phyloP scores from a whole-genome alignment of 2,888 invertebrate species.

The Hydrotaea cyrtoneurina region DNA sequence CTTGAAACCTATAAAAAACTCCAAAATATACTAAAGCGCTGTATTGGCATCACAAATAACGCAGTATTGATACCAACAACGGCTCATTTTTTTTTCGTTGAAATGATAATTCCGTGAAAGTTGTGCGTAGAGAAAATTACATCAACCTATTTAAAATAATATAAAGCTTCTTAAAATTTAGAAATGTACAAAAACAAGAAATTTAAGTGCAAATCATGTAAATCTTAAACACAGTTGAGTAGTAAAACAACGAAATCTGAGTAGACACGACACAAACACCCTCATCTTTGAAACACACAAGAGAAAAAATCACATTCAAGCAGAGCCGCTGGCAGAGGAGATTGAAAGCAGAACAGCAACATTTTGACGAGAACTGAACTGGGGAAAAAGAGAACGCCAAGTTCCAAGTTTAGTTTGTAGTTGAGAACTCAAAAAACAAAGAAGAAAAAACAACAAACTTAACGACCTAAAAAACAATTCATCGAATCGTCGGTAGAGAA shows the following conservation, averaged over 20 bases:
- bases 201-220: no score
- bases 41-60: no score
- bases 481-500: conserved; percentile 10
- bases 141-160: no score
- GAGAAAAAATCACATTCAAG: not conserved
- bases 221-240: not conserved
- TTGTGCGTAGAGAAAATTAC: no score
- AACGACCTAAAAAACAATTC: conserved; percentile 51
- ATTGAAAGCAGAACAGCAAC: conserved; percentile 25
- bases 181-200: no score
- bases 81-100: no score
- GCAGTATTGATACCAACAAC: no score
- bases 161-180: no score
- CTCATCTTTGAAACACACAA: conserved; percentile 28
- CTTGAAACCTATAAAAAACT: no score
- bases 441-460: conserved; percentile 32
- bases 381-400: conserved; percentile 14
- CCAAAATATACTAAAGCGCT: no score
- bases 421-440: conserved; percentile 13
- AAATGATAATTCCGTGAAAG: no score
- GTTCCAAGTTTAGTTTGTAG: conserved; percentile 4
- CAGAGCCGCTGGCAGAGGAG: conserved; percentile 28
- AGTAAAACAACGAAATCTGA: conserved; percentile 11
- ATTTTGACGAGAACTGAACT: not conserved
- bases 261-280: conserved; percentile 62